Conservation (phyloP, 2,113 vertebrate species). For the Pogona vitticeps region DNA sequence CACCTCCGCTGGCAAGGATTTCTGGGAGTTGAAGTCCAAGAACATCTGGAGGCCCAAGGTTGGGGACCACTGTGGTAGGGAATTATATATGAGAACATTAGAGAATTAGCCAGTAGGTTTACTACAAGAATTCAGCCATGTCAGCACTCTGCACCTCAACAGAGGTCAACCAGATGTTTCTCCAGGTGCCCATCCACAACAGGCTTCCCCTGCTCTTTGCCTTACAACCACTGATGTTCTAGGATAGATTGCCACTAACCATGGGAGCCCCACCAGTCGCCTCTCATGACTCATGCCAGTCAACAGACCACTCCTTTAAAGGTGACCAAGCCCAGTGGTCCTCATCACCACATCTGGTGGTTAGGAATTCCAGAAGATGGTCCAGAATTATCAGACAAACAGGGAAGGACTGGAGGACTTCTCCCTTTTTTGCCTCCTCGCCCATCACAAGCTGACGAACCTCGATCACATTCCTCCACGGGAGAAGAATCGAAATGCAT, state of each 20-base stretch:
- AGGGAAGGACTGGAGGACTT: not conserved
- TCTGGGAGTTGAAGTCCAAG: no score
- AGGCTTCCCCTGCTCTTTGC: not conserved
- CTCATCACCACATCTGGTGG: no score
- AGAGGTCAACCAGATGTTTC: not conserved
- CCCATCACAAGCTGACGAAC: not conserved
- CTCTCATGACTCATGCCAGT: not conserved
- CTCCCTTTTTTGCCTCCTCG: not conserved
- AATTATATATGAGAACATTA: no score
- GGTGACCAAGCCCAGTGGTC: no score
- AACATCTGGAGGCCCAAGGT: no score
- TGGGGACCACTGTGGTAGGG: no score
- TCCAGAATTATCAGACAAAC: no score
- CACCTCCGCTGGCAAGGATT: no score
- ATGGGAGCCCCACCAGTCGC: no score
- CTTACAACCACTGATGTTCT: not conserved
- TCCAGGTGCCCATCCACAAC: not conserved
- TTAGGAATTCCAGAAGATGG: no score
- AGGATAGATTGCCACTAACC: not conserved
- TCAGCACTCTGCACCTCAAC: not conserved
- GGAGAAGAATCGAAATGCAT: not conserved
- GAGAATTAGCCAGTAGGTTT: not conserved
- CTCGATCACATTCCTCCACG: not conserved
- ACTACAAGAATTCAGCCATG: no score
- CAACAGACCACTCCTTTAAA: no score